Evolutionary conservation across 2,113 vertebrate species (phyloP), one percentile per base, ranked within the genome.

Genomic region (Spea multiplicata): DNA sequence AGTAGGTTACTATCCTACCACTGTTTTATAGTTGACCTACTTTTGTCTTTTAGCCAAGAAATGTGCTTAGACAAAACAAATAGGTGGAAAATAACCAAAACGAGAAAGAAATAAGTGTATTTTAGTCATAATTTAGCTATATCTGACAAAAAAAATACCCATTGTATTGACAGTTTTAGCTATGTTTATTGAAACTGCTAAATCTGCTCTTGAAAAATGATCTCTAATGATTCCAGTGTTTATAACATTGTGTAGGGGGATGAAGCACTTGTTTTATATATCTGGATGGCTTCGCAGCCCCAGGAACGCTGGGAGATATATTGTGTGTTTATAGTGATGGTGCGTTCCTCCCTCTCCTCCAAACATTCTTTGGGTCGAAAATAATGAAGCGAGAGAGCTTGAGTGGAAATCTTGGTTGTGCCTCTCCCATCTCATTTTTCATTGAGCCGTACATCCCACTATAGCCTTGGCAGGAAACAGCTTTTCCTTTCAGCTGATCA

Each of bases 391-490:
- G 8, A 45, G 9, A 50, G 12, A 59, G 17, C 47, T 53, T 70
- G 30, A 4, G 64, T 73, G 69, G 47, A 72, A 72, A 81, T 44
- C 30, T 57, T 78, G 8, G 5, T 14, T 61, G 48, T 55, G 47
- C 55, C 50, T 66, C 5, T 14, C 8, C 16, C 76, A 71, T 81
- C 80, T 84, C 44, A 0, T 44, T 0, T 0, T n/a, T 65, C 44
- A 16, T 5, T 65, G 13, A 50, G 17, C 47, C n/a, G 72, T 76
- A 71, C 73, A 78, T 82, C 71, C 73, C 69, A 82, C 71, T 45
- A 3, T 52, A 47, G 47, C 65, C 14, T 50, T n/a, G 55, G 55
- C 55, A 59, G 55, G 10, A 59, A 59, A 59, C 12, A 52, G 12
- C 3, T 17, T 49, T 3, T 65, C 8, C 0, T n/a, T 75, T 66